Percentiles rank a stretch among this genome's conserved stretches.
phyloP scores from a whole-genome alignment of 2,888 invertebrate species.

The Dyspetes luteomarginatus region DNA sequence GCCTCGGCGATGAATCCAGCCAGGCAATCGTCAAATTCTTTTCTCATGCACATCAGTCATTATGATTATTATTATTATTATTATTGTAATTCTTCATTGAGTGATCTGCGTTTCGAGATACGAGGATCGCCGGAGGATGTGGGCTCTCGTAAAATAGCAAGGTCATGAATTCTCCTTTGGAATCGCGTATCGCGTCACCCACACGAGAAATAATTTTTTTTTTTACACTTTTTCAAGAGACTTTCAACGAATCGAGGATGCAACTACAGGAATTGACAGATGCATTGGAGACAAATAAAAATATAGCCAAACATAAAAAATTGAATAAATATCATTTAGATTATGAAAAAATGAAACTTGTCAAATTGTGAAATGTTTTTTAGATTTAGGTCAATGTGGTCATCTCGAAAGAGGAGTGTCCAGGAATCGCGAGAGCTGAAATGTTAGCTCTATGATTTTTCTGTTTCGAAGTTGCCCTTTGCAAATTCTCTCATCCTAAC shows the following conservation, averaged over 20 bases:
- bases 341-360: background rate
- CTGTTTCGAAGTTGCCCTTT: no score
- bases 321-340: background rate
- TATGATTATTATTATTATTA: slow-evolving; percentile 31
- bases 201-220: background rate
- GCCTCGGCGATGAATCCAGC: slow-evolving; percentile 34
- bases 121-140: background rate
- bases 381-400: background rate
- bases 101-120: slow-evolving; percentile 30
- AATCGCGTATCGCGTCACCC: background rate
- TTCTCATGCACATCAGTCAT: slow-evolving; percentile 7
- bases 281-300: no score
- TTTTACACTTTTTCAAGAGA: background rate
- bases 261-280: no score
- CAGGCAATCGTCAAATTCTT: slow-evolving; percentile 23
- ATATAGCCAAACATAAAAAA: background rate
- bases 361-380: no score
- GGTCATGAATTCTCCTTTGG: slow-evolving; percentile 5
- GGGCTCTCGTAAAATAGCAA: background rate
- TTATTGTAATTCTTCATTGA: slow-evolving; percentile 30
- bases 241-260: background rate
- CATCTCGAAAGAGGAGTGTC: background rate
- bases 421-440: background rate
- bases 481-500: background rate
- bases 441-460: background rate